Evolutionary conservation across 2,888 invertebrate species (phyloP), one percentile per base, ranked within the genome.

Genomic region (Drosophila nigritarsus): DNA sequence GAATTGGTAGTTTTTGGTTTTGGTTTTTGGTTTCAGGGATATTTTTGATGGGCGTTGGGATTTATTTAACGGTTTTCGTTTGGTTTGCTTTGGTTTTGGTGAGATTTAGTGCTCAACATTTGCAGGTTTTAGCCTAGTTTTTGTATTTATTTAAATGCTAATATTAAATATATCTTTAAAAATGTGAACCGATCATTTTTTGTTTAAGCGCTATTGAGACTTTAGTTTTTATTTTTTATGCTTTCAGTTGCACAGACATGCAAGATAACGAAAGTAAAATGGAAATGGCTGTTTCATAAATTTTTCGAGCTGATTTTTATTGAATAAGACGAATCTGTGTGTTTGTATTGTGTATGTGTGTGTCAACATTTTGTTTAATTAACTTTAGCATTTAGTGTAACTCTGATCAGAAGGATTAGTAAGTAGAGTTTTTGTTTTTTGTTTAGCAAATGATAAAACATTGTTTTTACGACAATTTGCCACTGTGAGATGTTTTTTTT

Each of bases 321-420:
- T 75, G 64, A 71, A 65, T 71, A 86, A 88, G 75, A 78, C 75
- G 72, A 84, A 81, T 76, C 50, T 72, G 54, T 63, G 50, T 53
- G 54, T 67, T 11, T 45, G 38, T 59, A 34, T 65, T 51, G 24
- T 69, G 70, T 68, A 36, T 54, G 40, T 45, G 51, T 73, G 69
- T 78, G 82, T 70, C 89, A 89, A 83, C 82, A 75, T 67, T 72
- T 77, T 66, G 59, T 83, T 78, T 67, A 61, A 59, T 65, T 87
- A 87, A 61, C 38, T 78, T 84, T 84, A 72, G 67, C 68, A 71
- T 84, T 71, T 73, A 85, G 74, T 76, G 73, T 82, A 73, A 87
- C 83, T 89, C 85, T 87, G 83, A 82, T 85, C 77, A 79, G 84
- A 79, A 80, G 76, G 82, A 89, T 75, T 84, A 78, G 77, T 68